phyloP scores from a whole-genome alignment of 2,888 invertebrate species.

The Eristalis pertinax region DNA sequence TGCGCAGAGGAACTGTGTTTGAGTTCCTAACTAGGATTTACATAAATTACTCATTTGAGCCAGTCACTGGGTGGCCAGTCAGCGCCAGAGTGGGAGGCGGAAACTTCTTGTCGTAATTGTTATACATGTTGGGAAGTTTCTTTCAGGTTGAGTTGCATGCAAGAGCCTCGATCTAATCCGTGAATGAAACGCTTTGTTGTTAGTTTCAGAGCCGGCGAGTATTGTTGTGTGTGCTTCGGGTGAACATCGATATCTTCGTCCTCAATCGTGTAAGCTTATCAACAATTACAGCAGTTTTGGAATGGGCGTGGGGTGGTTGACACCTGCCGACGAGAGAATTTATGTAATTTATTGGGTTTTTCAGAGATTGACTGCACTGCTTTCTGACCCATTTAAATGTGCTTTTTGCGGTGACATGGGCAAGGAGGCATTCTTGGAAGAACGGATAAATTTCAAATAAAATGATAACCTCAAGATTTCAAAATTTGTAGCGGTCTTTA shows the following conservation, averaged over 20 bases:
- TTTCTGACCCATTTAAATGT: no score
- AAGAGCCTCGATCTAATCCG: neutral
- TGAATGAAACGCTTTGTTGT: neutral
- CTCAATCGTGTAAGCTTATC: neutral
- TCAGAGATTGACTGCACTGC: no score
- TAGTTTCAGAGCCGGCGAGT: neutral
- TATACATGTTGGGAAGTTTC: neutral
- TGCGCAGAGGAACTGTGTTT: neutral
- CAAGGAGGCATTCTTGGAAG: no score
- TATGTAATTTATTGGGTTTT: neutral
- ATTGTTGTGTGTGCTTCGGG: neutral
- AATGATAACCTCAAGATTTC: no score
- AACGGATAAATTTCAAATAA: no score
- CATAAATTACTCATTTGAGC: neutral
- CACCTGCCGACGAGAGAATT: neutral
- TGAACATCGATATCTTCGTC: neutral
- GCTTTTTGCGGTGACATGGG: no score
- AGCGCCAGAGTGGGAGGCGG: neutral
- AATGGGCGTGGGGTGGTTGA: neutral
- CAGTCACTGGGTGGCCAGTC: neutral
- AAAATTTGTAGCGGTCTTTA: neutral
- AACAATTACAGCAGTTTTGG: neutral
- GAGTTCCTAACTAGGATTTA: neutral
- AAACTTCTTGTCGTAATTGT: neutral
- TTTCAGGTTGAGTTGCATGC: neutral